Evolutionary conservation across 2,888 invertebrate species (phyloP).

Genomic region (Tetrapedia diversipes): DNA sequence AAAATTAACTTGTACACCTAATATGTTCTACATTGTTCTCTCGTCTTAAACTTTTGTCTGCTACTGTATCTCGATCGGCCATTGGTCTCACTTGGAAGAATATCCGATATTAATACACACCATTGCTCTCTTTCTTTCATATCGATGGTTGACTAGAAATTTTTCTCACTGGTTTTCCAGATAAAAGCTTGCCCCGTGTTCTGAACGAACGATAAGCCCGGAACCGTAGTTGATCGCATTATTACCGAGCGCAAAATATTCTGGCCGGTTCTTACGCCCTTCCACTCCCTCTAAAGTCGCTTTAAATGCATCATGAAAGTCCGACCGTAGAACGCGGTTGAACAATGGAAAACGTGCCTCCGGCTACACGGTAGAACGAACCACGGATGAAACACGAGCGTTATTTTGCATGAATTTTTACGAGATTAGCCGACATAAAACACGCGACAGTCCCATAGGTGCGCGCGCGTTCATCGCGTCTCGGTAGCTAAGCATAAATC

Average conservation of each 20-base stretch:
- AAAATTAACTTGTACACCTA: too few relatives aligned
- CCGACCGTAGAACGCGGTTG: conserved; percentile 36
- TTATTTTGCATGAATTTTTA: conserved; percentile 80
- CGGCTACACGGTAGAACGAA: conserved; percentile 7
- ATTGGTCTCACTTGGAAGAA: too few relatives aligned
- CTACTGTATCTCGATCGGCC: too few relatives aligned
- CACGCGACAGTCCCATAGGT: conserved; percentile 73
- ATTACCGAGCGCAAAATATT: conserved; percentile 31
- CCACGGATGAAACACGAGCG: conserved; percentile 72
- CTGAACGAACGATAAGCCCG: conserved; percentile 23
- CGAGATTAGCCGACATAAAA: conserved; percentile 79
- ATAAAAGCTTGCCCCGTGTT: neutral
- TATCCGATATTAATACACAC: too few relatives aligned
- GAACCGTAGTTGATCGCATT: conserved; percentile 21
- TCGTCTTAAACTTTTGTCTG: too few relatives aligned
- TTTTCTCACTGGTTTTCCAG: neutral
- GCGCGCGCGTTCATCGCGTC: conserved; percentile 71
- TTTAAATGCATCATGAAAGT: conserved; percentile 48
- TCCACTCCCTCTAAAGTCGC: conserved; percentile 19
- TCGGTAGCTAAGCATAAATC: conserved; percentile 71
- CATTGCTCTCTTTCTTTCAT: too few relatives aligned
- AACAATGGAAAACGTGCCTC: conserved; percentile 63
- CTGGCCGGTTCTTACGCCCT: neutral
- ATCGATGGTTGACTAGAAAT: neutral
- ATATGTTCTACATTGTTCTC: too few relatives aligned